Evolutionary conservation across 2,797 vertebrate genomes (phyloP).

Genomic region (Enteromius trimaculatus): DNA sequence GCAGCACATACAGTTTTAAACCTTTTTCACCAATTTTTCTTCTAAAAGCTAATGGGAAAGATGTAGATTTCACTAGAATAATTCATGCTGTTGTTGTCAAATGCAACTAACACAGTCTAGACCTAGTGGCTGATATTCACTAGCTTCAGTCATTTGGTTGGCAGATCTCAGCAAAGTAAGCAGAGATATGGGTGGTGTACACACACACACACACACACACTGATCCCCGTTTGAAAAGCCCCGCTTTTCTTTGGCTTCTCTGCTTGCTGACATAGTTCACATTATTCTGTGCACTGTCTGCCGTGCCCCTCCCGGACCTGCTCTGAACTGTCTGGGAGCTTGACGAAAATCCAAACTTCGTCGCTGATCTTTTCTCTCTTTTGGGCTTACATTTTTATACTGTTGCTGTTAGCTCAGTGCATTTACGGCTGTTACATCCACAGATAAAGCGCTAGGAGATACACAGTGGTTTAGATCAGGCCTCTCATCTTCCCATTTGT

Average conservation of each 20-base stretch:
- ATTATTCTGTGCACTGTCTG: constrained; percentile 52
- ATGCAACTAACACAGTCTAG: background rate
- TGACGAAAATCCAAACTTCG: constrained; percentile 25
- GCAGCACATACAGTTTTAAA: constrained; percentile 11
- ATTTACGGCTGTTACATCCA: background rate
- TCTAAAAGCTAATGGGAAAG: constrained; percentile 52
- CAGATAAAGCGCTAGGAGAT: background rate
- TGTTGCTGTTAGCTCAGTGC: background rate
- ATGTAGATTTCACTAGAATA: constrained; percentile 39
- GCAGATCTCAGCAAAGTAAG: constrained; percentile 52
- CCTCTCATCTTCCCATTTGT: background rate
- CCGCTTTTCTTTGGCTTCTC: constrained; percentile 53
- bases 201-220: constrained; percentile 6
- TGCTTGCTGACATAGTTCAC: constrained; percentile 59
- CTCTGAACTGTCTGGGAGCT: constrained; percentile 40
- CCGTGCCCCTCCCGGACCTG: constrained; percentile 41
- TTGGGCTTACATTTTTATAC: background rate
- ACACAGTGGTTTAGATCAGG: background rate
- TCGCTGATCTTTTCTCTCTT: constrained; percentile 15
- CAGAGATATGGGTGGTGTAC: constrained; percentile 30
- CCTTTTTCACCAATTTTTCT: background rate
- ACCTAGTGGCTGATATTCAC: constrained; percentile 31
- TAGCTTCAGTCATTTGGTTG: constrained; percentile 35
- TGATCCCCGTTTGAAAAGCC: constrained; percentile 60
- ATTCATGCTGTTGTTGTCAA: background rate